phyloP scores from a whole-genome alignment of 2,797 vertebrate species.

The Florisuga fusca region DNA sequence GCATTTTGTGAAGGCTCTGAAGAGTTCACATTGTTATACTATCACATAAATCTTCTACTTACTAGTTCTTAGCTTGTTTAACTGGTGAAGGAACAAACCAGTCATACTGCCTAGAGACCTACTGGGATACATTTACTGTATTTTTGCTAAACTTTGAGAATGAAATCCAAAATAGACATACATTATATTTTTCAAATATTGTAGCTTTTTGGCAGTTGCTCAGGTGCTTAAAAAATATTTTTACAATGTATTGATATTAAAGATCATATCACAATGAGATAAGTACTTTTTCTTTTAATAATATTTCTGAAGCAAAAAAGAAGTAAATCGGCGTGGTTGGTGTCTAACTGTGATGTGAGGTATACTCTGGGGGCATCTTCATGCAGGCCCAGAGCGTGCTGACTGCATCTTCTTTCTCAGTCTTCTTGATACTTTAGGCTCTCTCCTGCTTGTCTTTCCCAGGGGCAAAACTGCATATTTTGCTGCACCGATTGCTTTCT shows the following conservation, averaged over 20 bases:
- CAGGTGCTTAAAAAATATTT: not conserved
- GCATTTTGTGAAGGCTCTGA: not conserved
- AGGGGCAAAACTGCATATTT: conserved; percentile 3
- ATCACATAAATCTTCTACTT: not conserved
- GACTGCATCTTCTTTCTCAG: conserved; percentile 5
- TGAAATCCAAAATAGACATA: not conserved
- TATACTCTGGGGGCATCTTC: not conserved
- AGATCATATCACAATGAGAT: not conserved
- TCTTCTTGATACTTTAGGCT: conserved; percentile 7
- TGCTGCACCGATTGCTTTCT: not conserved
- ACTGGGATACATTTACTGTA: not conserved
- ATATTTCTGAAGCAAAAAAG: not conserved
- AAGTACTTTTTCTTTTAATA: not conserved
- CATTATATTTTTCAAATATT: not conserved
- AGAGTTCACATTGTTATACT: not conserved
- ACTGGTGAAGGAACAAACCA: not conserved
- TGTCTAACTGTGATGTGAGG: not conserved
- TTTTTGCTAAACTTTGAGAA: not conserved
- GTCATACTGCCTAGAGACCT: not conserved
- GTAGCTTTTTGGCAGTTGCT: not conserved
- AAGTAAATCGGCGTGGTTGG: not conserved
- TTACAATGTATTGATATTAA: not conserved
- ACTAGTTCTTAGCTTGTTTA: not conserved
- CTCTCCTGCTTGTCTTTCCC: not conserved
- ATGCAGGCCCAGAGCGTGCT: not conserved